phyloP scores from a whole-genome alignment of 2,797 vertebrate genomes.

The Tolypeutes matacus region DNA sequence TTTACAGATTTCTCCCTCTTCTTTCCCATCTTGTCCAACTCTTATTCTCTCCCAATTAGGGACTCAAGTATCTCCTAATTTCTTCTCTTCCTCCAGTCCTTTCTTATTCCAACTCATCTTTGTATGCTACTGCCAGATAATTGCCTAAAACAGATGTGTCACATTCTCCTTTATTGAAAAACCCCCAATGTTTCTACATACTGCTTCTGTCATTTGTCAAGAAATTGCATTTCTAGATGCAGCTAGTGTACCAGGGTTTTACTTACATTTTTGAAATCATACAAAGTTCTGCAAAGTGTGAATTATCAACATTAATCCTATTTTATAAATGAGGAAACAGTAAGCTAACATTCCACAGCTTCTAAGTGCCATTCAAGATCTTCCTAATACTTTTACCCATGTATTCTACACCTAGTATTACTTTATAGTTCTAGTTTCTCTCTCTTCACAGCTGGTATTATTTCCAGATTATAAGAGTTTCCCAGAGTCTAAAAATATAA shows the following conservation, averaged over 20 bases:
- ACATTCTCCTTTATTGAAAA: neutral
- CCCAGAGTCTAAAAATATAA: neutral
- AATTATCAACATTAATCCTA: neutral
- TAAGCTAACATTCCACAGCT: neutral
- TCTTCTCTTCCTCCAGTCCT: neutral
- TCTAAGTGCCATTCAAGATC: neutral
- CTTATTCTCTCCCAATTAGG: neutral
- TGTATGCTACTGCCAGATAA: neutral
- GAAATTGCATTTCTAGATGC: neutral
- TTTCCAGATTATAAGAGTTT: neutral
- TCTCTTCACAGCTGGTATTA: neutral
- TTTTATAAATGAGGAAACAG: constrained; percentile 10
- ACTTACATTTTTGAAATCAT: neutral
- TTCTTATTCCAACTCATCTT: neutral
- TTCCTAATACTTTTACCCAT: neutral
- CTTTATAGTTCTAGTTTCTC: neutral
- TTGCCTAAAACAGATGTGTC: neutral
- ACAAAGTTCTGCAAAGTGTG: neutral
- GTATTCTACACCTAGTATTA: neutral
- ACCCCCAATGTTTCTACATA: neutral
- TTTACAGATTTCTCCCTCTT: neutral
- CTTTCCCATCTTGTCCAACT: neutral
- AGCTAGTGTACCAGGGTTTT: neutral
- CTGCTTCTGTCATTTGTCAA: neutral
- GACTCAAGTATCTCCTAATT: neutral